Evolutionary conservation across 2,113 vertebrate genomes (phyloP).

Genomic region (Catagonus wagneri): DNA sequence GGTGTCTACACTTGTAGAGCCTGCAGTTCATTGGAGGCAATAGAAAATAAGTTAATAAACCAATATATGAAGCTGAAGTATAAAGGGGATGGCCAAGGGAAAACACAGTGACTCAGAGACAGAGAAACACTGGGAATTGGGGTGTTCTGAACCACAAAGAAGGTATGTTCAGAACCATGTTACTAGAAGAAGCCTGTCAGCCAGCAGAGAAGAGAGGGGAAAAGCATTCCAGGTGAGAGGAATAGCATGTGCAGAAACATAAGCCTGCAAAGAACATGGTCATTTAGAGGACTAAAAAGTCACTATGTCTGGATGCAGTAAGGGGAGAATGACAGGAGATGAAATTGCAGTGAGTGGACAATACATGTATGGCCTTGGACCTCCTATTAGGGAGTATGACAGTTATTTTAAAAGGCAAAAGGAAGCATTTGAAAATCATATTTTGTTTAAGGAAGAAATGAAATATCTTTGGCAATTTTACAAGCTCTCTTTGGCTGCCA

Average conservation of each 20-base stretch:
- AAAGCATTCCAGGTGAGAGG: not conserved
- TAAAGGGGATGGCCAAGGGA: not conserved
- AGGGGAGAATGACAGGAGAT: not conserved
- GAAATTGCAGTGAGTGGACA: no score
- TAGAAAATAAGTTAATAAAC: not conserved
- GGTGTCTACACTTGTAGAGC: not conserved
- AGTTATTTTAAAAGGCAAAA: slow-evolving; percentile 24
- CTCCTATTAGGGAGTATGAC: not conserved
- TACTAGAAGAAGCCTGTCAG: not conserved
- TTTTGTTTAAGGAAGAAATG: not conserved
- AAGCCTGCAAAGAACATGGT: not conserved
- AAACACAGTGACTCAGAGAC: not conserved
- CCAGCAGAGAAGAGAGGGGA: not conserved
- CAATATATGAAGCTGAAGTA: not conserved
- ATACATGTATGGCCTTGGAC: no score
- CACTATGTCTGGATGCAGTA: not conserved
- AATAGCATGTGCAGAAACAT: not conserved
- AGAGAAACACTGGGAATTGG: not conserved
- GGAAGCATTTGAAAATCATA: not conserved
- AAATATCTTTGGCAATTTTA: not conserved
- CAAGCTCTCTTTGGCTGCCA: not conserved
- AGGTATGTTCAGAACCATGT: not conserved
- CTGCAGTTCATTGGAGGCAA: not conserved
- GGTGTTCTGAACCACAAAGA: no score
- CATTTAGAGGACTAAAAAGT: not conserved